Evolutionary conservation across 1,140 invertebrate genomes (phyloP), one percentile per base, ranked within the genome.

Genomic region (Helicoverpa zea): DNA sequence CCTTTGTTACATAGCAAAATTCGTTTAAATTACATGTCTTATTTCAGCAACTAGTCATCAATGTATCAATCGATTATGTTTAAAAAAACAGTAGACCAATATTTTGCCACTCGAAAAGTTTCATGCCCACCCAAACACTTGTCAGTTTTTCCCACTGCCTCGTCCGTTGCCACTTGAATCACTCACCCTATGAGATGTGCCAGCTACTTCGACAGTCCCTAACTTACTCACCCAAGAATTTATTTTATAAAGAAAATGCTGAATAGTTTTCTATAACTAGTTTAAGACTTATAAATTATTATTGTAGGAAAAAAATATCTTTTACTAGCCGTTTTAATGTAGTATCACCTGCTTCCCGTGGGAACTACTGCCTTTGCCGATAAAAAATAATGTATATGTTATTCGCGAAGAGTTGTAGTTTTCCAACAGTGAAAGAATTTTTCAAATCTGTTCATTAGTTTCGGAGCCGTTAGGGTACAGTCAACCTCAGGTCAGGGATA

Each of bases 191-290:
- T 52, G 49, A 70, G 66, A 18, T 29, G 10, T 70, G 66, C 30
- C 66, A 70, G 66, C 66, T 52, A 54, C 66, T 52, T 70, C 23
- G 49, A 54, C 13, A 51, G 35, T 51, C 49, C 47, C 49, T 23
- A 70, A 70, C 66, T 54, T 54, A 7, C 13, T 29, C 11, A 1
- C 29, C 18, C 13, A 13, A 14, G 49, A 52, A 70, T 70, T 70
- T 54, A 49, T 70, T 64, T 70, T 49, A 70, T 70, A 70, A 70
- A 70, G 66, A 70, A 70, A 70, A 18, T 70, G 16, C 66, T 18
- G 23, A 51, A 70, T 52, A 54, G 3, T 70, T 70, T 52, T 52
- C 47, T 51, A 29, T 70, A 29, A 49, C 13, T 70, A 30, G 14
- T 52, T 52, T 16, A 54, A 52, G 66, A 66, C 35, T 70, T 70